Conservation (phyloP, 2,888 invertebrate species). For the Melanostoma scalare region DNA sequence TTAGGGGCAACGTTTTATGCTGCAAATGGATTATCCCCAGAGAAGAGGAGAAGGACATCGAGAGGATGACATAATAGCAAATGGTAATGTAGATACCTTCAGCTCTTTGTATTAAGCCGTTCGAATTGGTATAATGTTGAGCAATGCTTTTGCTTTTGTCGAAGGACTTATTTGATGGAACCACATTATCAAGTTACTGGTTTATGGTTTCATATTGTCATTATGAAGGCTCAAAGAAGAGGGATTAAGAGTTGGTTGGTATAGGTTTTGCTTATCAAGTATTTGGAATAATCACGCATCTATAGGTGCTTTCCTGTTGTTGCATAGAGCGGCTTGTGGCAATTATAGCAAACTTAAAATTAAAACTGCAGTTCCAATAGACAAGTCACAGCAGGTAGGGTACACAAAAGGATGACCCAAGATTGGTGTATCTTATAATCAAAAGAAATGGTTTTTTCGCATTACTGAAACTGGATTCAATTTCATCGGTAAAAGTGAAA, state of each 20-base stretch:
- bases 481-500: too few species aligned
- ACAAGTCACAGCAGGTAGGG: too few species aligned
- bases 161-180: not conserved
- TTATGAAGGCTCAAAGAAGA: not conserved
- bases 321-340: too few species aligned
- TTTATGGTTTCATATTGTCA: slow-evolving; percentile 4
- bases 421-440: too few species aligned
- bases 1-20: slow-evolving; percentile 34
- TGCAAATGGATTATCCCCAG: slow-evolving; percentile 52
- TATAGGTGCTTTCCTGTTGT: too few species aligned
- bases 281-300: too few species aligned
- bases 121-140: slow-evolving; percentile 14
- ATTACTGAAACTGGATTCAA: too few species aligned
- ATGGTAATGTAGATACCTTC: slow-evolving; percentile 1
- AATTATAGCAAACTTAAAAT: too few species aligned
- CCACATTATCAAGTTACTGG: slow-evolving; percentile 10
- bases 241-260: not conserved
- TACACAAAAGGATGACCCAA: too few species aligned
- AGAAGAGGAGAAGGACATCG: slow-evolving; percentile 2
- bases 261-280: too few species aligned
- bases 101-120: not conserved
- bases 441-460: too few species aligned
- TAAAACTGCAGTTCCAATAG: too few species aligned
- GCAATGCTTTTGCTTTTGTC: slow-evolving; percentile 10
- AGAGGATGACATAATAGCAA: slow-evolving; percentile 1